Conservation (phyloP, 2,113 vertebrate species). For the Crocuta crocuta region DNA sequence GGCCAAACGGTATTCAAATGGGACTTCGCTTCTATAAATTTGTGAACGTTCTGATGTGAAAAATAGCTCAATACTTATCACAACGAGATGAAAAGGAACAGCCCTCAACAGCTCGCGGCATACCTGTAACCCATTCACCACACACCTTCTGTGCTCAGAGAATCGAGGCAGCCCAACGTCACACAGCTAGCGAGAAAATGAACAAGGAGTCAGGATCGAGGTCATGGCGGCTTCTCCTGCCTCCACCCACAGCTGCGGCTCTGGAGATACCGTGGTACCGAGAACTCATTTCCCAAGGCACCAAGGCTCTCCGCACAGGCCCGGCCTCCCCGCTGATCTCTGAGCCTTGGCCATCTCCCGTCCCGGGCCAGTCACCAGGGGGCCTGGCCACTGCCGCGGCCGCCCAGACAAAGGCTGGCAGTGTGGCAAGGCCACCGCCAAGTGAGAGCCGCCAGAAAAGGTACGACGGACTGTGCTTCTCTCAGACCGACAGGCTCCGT, state of each 20-base stretch:
- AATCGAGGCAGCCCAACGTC: constrained; percentile 23
- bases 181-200: constrained; percentile 66
- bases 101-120: constrained; percentile 23
- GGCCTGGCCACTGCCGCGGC: background rate
- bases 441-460: background rate
- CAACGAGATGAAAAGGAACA: background rate
- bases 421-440: background rate
- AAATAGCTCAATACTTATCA: background rate
- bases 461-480: background rate
- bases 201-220: constrained; percentile 41
- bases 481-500: background rate
- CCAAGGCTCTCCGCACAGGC: background rate
- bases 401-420: background rate
- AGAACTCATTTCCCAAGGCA: background rate
- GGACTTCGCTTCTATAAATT: background rate
- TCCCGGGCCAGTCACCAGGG: background rate
- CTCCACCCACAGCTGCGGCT: background rate
- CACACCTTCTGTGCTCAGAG: constrained; percentile 61
- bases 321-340: background rate
- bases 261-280: background rate
- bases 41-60: background rate
- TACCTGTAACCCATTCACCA: constrained; percentile 63
- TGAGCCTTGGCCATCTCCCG: background rate
- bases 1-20: background rate
- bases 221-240: background rate